A percentile compares a stretch with the other conserved stretches of the same genome.
These are phyloP conservation scores for Caenorhabditis afra DNA, from an alignment of 2,888 invertebrate species.

Conservation along the genomic window DNA sequence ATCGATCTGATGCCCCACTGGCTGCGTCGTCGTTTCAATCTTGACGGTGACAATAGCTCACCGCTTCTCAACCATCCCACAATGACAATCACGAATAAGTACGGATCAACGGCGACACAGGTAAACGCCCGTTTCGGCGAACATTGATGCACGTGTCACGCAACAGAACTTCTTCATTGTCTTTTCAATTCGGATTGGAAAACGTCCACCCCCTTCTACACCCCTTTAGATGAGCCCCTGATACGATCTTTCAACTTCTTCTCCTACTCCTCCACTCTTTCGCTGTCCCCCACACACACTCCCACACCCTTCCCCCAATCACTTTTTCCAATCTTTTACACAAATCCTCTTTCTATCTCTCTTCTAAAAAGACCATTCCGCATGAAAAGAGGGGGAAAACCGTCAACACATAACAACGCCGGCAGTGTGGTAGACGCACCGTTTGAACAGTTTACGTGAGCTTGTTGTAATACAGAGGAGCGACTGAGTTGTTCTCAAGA, in stretches of 20 bases:
- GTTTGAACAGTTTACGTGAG: neutral
- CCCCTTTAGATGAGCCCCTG: constrained; percentile 16
- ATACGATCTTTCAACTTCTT: constrained; percentile 17
- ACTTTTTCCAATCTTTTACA: no score
- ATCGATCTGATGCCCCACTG: constrained; percentile 76
- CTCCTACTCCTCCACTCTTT: constrained; percentile 12
- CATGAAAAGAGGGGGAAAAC: neutral
- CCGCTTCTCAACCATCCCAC: constrained; percentile 56
- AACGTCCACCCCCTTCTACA: neutral
- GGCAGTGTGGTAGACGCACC: neutral
- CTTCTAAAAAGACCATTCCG: neutral
- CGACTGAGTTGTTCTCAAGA: neutral
- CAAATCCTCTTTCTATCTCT: no score
- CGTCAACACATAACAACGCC: neutral
- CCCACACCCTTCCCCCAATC: neutral
- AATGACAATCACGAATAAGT: constrained; percentile 59
- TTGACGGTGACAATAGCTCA: constrained; percentile 46
- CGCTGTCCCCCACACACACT: constrained; percentile 1
- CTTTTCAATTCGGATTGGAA: no score
- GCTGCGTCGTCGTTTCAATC: constrained; percentile 55
- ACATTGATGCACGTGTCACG: constrained; percentile 33
- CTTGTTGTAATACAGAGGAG: neutral
- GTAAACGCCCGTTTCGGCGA: constrained; percentile 45
- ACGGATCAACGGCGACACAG: constrained; percentile 60
- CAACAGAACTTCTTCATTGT: neutral